Percentiles rank a stretch among this genome's conserved stretches.
Conservation (phyloP, 2,888 invertebrate genomes). For the Tetanocera ferruginea region DNA sequence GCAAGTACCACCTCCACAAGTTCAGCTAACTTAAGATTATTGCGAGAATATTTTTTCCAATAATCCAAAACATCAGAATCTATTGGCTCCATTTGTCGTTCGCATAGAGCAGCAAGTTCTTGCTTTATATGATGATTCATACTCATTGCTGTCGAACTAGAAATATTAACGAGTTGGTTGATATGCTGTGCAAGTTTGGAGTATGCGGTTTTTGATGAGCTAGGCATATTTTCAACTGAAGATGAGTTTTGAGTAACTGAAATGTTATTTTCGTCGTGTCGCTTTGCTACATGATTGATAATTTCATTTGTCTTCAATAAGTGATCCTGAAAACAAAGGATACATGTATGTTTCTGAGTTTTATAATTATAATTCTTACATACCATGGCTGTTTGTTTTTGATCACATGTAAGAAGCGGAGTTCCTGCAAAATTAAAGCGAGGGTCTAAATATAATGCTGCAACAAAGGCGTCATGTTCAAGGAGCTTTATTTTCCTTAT, state of each 20-base stretch:
- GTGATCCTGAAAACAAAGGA: background rate
- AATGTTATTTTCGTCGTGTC: too few species aligned
- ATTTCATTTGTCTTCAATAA: too few species aligned
- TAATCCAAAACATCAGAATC: background rate
- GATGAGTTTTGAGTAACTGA: too few species aligned
- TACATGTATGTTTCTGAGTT: background rate
- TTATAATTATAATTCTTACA: background rate
- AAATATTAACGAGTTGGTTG: background rate
- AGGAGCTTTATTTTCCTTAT: background rate
- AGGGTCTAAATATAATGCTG: background rate
- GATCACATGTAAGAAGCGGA: background rate
- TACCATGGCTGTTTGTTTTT: background rate
- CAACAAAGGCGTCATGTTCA: background rate
- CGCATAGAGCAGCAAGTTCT: background rate
- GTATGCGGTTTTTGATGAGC: background rate
- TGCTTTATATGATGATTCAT: too few species aligned
- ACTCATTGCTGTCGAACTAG: background rate
- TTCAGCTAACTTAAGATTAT: constrained; percentile 35
- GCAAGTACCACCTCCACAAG: constrained; percentile 42
- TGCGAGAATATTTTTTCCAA: constrained; percentile 36
- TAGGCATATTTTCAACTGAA: too few species aligned
- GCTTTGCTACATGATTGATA: too few species aligned
- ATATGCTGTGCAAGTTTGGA: background rate
- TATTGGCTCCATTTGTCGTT: background rate
- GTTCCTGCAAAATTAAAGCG: background rate